phyloP scores from a whole-genome alignment of 2,888 invertebrate species.

The Clepsis dumicolana region DNA sequence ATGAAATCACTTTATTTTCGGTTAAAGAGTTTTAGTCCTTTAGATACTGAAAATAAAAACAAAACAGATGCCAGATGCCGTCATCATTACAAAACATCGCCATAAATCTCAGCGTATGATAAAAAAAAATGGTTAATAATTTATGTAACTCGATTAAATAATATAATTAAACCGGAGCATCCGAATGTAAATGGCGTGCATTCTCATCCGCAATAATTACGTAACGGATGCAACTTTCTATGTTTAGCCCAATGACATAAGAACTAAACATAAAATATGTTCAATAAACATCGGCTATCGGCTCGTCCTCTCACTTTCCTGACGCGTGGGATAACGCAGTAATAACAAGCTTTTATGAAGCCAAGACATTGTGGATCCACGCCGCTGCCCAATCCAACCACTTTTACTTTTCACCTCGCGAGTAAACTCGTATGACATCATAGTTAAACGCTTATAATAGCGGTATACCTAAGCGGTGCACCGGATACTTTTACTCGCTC shows the following conservation, averaged over 20 bases:
- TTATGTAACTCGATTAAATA: conserved; percentile 28
- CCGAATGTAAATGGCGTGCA: conserved; percentile 28
- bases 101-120: conserved; percentile 23
- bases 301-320: conserved; percentile 76
- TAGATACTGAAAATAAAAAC: too few species aligned
- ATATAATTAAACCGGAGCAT: conserved; percentile 25
- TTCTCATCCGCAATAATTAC: conserved; percentile 20
- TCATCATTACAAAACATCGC: neutral
- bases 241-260: conserved; percentile 31
- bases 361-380: conserved; percentile 64
- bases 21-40: too few species aligned
- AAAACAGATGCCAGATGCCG: too few species aligned
- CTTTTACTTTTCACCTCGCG: conserved; percentile 77
- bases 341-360: conserved; percentile 67
- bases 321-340: conserved; percentile 59
- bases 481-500: conserved; percentile 42
- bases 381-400: conserved; percentile 72
- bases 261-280: conserved; percentile 35
- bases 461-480: conserved; percentile 24
- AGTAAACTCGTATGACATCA: conserved; percentile 62
- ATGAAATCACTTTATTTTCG: too few species aligned
- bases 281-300: conserved; percentile 47
- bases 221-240: conserved; percentile 42
- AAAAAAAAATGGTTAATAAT: conserved; percentile 19
- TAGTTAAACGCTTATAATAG: conserved; percentile 27